A percentile compares a stretch with the other conserved stretches of the same genome.
Evolutionary conservation across 2,797 vertebrate genomes (phyloP).

Genomic region (Hylomyscus alleni): DNA sequence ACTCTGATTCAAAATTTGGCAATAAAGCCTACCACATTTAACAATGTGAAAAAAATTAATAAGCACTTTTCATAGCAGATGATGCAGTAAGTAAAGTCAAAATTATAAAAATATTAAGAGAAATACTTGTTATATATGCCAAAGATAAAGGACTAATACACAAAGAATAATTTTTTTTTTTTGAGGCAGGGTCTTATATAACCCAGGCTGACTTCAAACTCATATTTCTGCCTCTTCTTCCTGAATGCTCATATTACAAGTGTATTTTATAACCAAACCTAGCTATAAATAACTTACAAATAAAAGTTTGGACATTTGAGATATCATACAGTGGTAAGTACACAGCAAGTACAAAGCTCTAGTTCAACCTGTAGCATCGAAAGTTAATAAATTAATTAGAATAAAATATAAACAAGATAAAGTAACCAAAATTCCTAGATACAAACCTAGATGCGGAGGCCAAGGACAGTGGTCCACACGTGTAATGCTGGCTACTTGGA

Average conservation of each 20-base stretch:
- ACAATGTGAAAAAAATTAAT: not conserved
- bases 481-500: no score
- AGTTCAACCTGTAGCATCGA: not conserved
- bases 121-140: not conserved
- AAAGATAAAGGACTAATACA: not conserved
- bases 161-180: not conserved
- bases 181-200: not conserved
- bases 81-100: not conserved
- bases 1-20: slow-evolving; percentile 36
- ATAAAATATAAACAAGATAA: not conserved
- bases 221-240: not conserved
- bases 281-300: not conserved
- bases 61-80: not conserved
- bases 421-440: not conserved
- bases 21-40: slow-evolving; percentile 33
- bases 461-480: not conserved
- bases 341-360: not conserved
- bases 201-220: not conserved
- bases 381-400: not conserved
- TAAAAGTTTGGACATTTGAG: not conserved
- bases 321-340: not conserved
- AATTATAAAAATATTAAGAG: not conserved
- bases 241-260: not conserved
- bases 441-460: not conserved
- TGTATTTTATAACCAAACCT: not conserved